Percentiles rank a stretch among this genome's conserved stretches.
These are phyloP conservation scores for Micronycteris hirsuta DNA, from an alignment of 2,113 vertebrate genomes.

Conservation along the genomic window DNA sequence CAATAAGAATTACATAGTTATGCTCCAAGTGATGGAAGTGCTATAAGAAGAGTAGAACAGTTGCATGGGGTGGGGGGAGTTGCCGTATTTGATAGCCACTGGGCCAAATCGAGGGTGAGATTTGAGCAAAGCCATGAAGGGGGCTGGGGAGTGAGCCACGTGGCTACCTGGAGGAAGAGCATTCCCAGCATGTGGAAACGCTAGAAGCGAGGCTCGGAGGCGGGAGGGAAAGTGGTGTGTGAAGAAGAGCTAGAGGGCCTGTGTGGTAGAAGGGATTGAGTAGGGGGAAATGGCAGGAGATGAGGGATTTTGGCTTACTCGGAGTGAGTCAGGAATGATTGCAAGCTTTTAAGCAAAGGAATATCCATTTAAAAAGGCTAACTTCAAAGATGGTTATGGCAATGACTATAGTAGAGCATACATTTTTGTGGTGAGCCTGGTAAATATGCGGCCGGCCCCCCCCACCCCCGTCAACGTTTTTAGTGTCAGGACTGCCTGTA, in stretches of 20 bases:
- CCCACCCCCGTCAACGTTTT: no score
- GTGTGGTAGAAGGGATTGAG: background rate
- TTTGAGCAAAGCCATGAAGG: background rate
- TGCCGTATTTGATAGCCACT: rapidly evolving
- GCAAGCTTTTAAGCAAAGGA: background rate
- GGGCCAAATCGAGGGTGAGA: background rate
- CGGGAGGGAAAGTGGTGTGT: background rate
- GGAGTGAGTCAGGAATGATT: background rate
- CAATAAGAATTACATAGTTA: background rate
- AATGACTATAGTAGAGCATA: background rate
- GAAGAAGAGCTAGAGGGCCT: background rate
- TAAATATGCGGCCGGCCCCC: no score
- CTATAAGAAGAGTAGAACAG: background rate
- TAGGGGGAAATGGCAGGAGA: background rate
- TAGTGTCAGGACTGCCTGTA: background rate
- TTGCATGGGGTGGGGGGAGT: rapidly evolving
- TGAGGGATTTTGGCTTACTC: background rate
- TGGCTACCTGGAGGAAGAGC: background rate
- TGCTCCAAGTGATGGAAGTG: no score
- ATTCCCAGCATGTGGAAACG: background rate
- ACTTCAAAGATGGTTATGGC: background rate
- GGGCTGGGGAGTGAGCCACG: background rate
- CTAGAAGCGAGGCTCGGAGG: background rate
- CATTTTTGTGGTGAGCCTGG: background rate
- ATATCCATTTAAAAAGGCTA: background rate